Evolutionary conservation across 2,888 invertebrate species (phyloP).

Genomic region (Myathropa florea): DNA sequence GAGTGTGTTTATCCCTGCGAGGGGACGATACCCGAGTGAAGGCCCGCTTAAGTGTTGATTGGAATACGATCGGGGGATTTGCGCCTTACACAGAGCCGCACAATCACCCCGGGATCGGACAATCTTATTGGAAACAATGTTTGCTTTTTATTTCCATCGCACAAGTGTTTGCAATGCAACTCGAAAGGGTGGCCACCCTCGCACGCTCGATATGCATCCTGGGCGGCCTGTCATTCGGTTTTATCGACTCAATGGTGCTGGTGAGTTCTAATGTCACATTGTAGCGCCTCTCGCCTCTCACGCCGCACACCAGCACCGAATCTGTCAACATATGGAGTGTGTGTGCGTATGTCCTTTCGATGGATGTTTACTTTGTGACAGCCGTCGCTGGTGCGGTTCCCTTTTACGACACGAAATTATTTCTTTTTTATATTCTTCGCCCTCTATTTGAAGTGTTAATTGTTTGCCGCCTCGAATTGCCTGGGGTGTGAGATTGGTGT

Average conservation of each 20-base stretch:
- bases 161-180: constrained; percentile 45
- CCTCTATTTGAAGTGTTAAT: neutral
- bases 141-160: constrained; percentile 51
- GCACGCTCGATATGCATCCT: neutral
- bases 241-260: neutral
- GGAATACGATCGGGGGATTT: constrained; percentile 60
- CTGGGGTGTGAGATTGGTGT: neutral
- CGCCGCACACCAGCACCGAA: neutral
- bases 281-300: neutral
- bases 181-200: constrained; percentile 22
- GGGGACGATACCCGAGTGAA: constrained; percentile 28
- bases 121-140: constrained; percentile 59
- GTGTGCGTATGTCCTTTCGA: neutral
- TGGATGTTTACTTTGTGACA: constrained; percentile 45
- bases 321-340: neutral
- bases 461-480: neutral
- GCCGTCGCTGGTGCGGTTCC: neutral
- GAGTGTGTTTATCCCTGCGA: constrained; percentile 22
- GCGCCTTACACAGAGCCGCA: constrained; percentile 29
- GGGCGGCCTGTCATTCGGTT: neutral
- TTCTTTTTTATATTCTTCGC: neutral
- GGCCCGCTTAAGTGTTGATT: constrained; percentile 66
- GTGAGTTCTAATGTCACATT: neutral
- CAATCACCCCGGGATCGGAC: no score
- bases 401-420: neutral